Percentiles rank a stretch among this genome's conserved stretches.
These are phyloP conservation scores for Puntigrus tetrazona DNA, from an alignment of 2,113 vertebrate species.

Conservation along the genomic window DNA sequence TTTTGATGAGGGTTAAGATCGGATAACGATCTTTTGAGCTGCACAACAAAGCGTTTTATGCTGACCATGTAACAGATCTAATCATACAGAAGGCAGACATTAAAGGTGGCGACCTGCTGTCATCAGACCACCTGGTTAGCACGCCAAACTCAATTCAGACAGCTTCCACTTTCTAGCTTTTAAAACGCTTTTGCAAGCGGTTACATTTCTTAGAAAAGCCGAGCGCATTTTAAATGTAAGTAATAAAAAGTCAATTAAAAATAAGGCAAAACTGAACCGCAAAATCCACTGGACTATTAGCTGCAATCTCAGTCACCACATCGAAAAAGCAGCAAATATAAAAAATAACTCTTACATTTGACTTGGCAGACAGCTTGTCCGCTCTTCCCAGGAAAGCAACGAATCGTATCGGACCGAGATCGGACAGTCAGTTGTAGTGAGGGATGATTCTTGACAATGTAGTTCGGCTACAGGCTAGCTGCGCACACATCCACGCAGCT, in stretches of 20 bases:
- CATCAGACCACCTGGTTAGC: conserved; percentile 13
- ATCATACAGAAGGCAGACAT: conserved; percentile 1
- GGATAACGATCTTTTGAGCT: neutral
- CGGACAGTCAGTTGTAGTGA: neutral
- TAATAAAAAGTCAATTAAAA: neutral
- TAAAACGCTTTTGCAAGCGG: neutral
- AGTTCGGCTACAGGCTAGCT: conserved; percentile 25
- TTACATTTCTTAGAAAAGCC: neutral
- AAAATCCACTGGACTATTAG: neutral
- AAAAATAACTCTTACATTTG: conserved; percentile 19
- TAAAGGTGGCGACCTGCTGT: conserved; percentile 28
- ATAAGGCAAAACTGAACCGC: neutral
- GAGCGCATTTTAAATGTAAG: neutral
- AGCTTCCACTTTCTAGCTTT: no score
- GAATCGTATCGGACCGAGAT: neutral
- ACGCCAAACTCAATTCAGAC: neutral
- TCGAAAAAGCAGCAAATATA: neutral
- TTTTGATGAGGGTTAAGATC: neutral
- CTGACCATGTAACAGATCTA: neutral
- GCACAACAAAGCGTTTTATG: neutral
- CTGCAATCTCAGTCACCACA: conserved; percentile 8
- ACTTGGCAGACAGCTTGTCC: neutral
- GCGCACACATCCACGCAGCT: conserved; percentile 36
- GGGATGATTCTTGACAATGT: neutral
- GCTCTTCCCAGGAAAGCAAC: neutral